phyloP scores from a whole-genome alignment of 2,888 invertebrate genomes.

The Synergus laeviventris region DNA sequence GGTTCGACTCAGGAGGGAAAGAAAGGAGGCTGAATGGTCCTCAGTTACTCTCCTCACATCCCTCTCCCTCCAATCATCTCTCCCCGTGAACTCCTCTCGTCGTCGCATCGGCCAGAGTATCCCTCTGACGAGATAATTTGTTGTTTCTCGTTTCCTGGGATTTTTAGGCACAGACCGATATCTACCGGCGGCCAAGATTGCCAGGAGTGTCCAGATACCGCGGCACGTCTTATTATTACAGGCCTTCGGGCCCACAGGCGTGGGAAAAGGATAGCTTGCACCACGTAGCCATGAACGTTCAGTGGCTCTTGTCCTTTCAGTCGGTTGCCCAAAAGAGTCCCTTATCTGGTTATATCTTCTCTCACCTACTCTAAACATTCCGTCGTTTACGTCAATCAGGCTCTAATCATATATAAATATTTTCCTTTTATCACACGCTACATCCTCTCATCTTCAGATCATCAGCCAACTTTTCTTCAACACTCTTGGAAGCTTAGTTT shows the following conservation, averaged over 20 bases:
- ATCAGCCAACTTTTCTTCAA: not conserved
- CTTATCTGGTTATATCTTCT: conserved; percentile 49
- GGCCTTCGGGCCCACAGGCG: conserved; percentile 55
- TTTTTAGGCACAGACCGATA: conserved; percentile 59
- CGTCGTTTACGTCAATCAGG: conserved; percentile 26
- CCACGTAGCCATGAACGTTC: conserved; percentile 44
- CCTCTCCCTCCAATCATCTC: conserved; percentile 54
- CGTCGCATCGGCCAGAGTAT: conserved; percentile 61
- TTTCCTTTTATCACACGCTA: not conserved
- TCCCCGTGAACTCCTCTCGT: conserved; percentile 52
- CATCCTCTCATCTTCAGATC: not conserved
- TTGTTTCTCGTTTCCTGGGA: conserved; percentile 75
- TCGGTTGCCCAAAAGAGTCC: conserved; percentile 35
- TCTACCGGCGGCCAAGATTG: conserved; percentile 42
- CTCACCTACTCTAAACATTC: conserved; percentile 46
- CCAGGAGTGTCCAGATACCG: conserved; percentile 54
- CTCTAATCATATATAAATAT: conserved; percentile 25
- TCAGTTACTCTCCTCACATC: conserved; percentile 42
- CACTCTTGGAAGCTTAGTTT: too few relatives aligned
- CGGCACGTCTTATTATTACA: conserved; percentile 65
- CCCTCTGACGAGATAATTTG: conserved; percentile 75
- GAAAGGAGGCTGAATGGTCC: conserved; percentile 41
- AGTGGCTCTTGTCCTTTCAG: conserved; percentile 10
- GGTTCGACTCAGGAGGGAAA: conserved; percentile 50
- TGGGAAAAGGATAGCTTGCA: conserved; percentile 58